Conservation (phyloP, 2,888 invertebrate genomes). For the Acleris laterana region DNA sequence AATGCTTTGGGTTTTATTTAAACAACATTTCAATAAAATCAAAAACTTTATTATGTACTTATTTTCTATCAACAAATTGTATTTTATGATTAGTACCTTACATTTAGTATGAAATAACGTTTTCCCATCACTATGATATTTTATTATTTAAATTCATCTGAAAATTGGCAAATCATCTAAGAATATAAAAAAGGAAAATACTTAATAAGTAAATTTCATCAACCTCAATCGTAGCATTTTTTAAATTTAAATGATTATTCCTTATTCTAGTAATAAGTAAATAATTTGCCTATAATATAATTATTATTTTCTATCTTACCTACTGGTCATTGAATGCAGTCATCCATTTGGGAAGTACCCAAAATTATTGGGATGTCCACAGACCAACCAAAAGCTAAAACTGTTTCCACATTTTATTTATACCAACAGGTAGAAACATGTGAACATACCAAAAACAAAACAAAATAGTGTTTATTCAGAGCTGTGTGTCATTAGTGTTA, state of each 20-base stretch:
- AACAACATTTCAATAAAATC: constrained; percentile 28
- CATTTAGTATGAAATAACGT: constrained; percentile 22
- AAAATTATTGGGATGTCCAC: background rate
- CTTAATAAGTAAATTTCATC: constrained; percentile 21
- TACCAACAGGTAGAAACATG: background rate
- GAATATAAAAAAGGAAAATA: constrained; percentile 15
- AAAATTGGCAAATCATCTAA: constrained; percentile 23
- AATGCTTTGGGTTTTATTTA: constrained; percentile 40
- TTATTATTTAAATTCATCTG: constrained; percentile 29
- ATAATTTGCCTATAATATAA: constrained; percentile 12
- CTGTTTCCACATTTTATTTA: background rate
- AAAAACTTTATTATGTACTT: constrained; percentile 33
- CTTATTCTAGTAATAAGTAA: constrained; percentile 13
- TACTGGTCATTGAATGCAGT: constrained; percentile 21
- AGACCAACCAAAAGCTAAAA: background rate
- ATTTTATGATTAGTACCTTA: constrained; percentile 29
- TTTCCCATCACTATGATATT: constrained; percentile 15
- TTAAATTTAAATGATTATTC: constrained; percentile 1
- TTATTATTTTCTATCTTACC: constrained; percentile 18
- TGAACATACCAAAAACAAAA: too few species aligned
- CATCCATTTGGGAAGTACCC: background rate
- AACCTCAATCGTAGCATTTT: constrained; percentile 28
- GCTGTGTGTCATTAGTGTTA: too few species aligned
- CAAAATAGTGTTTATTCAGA: too few species aligned
- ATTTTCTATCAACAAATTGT: constrained; percentile 26